Evolutionary conservation across 2,113 vertebrate species (phyloP), one percentile per base, ranked within the genome.

Genomic region (Ceyx margarethae): DNA sequence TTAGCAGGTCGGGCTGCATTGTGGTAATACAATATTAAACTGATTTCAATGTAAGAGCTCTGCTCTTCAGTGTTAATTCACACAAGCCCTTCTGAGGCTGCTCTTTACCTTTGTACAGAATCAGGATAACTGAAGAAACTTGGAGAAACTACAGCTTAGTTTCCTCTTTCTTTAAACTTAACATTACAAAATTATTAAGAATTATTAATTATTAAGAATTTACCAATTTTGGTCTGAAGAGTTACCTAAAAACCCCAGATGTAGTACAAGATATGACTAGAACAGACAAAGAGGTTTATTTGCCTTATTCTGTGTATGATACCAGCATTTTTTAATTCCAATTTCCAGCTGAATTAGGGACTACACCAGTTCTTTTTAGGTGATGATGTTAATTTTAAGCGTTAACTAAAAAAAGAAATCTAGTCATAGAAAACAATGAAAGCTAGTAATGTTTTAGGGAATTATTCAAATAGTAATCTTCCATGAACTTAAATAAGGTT

Each of bases 31-130:
- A 68, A 76, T 13, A 28, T 19, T 71, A 62, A 58, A 50, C 75
- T 22, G 43, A 19, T 77, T 69, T 23, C 73, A 50, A 3, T 9
- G 7, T 1, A 10, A 56, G 54, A 77, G 50, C 35, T 92, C 68
- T 68, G 67, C 67, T 72, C 35, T 15, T 28, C 58, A 15, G n/a
- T 13, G 12, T 40, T 33, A 26, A 50, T 69, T 86, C 65, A 10
- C 43, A 62, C 5, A 62, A 60, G 16, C 23, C 37, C 8, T 43
- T n/a, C 16, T 1, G 5, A 46, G 65, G 29, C 28, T 25, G 69
- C 42, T 20, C 0, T 1, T 3, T 6, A 3, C 35, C 31, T 54
- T 29, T 9, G 28, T 4, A 12, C 6, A 43, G 65, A 58, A 22
- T 6, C 23, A 83, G 51, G 4, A n/a, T 7, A 28, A 23, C 45